A percentile compares a stretch with the other conserved stretches of the same genome.
phyloP scores from a whole-genome alignment of 92 coral and sea anemone genomes.

The Diadumene lineata region DNA sequence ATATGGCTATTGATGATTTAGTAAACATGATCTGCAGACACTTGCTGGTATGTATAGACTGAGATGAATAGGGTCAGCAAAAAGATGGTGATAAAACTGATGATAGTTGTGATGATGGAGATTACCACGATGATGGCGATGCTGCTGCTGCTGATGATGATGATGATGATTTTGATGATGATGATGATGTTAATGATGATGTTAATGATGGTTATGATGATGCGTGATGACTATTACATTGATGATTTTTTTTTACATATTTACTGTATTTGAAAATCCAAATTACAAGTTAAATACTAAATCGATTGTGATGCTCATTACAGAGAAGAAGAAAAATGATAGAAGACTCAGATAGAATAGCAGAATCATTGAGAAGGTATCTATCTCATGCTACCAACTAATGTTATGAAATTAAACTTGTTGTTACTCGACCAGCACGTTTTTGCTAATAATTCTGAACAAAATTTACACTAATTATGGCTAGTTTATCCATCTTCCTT shows the following conservation, averaged over 20 bases:
- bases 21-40: background rate
- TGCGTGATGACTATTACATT: background rate
- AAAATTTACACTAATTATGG: too few relatives aligned
- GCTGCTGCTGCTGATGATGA: background rate
- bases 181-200: background rate
- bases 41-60: too few relatives aligned
- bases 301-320: too few relatives aligned
- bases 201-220: background rate
- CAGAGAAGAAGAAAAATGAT: conserved; percentile 78
- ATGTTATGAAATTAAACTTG: background rate
- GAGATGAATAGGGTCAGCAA: background rate
- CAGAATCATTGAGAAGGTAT: conserved; percentile 82
- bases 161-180: background rate
- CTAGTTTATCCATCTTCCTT: too few relatives aligned
- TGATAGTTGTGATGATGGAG: background rate
- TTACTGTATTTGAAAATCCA: background rate
- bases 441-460: too few relatives aligned
- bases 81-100: background rate
- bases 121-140: background rate
- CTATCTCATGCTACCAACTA: conserved; percentile 20
- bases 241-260: too few relatives aligned
- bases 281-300: too few relatives aligned
- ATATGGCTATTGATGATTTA: background rate
- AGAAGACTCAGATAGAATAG: conserved; percentile 82
- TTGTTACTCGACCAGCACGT: too few relatives aligned